Base-by-base conservation (phyloP, 1,140 invertebrate genomes). In the Papilio machaon region DNA sequence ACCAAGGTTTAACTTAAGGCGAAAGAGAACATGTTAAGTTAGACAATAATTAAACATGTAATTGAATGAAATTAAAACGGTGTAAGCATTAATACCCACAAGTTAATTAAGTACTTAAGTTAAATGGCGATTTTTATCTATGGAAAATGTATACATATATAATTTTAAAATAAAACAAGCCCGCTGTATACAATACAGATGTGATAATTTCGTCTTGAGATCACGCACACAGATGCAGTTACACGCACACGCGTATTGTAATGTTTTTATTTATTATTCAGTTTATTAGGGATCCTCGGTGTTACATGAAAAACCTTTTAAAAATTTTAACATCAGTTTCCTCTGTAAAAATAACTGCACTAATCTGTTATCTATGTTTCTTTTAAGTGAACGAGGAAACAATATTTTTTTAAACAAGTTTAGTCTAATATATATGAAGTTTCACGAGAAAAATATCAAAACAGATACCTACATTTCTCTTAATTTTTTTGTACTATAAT, bases 241-340 rank as follows among this genome's bases (percentile, higher is more conserved):
- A 80, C n/a, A 38, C 23, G 35, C 60, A 81, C 60, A 64, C 47
- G 70, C 1, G 23, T 43, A 52, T 23, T 54, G 17, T 81, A 84
- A 82, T 83, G 84, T 83, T 83, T 84, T 85, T 85, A 85, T 85
- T 85, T 84, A 85, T 84, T 82, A 77, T 64, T 38, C 15, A 19
- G 47, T 7, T 81, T 85, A 80, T 83, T 80, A 64, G 80, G 84
- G 79, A 74, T 80, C 84, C 76, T 5, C 43, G 9, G 13, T 46
- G 13, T 64, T 6, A 13, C 13, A 23, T 11, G 46, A 67, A 67
- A 74, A 73, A 64, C 30, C 67, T 47, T 79, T n/a, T 3, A 46
- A 46, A 46, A 73, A 46, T 73, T n/a, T 30, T 30, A 30, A 30
- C 23, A 30, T 30, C 23, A 30, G 23, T 30, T 30, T 30, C 2